A percentile compares a stretch with the other conserved stretches of the same genome.
These are phyloP conservation scores for Sycobia sp. DNA, from an alignment of 1,140 invertebrate genomes.

Conservation along the genomic window DNA sequence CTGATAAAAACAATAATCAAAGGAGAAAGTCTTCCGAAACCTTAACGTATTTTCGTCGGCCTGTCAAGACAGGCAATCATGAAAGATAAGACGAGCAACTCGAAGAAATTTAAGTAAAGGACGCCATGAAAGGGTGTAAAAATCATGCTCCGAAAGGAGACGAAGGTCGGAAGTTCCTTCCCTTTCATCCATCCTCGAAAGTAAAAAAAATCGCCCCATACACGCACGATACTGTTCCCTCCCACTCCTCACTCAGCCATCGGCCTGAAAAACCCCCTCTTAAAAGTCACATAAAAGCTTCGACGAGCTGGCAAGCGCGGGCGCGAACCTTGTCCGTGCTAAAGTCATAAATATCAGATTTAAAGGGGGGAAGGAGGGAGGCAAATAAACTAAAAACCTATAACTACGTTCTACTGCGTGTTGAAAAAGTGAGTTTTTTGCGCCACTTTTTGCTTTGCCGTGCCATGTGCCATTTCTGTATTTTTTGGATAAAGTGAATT, in stretches of 20 bases:
- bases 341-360: slow-evolving; percentile 26
- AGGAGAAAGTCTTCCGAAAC: too few relatives aligned
- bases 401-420: slow-evolving; percentile 6
- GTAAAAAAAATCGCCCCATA: slow-evolving; percentile 11
- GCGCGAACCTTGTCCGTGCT: not conserved
- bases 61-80: too few relatives aligned
- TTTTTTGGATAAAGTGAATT: too few relatives aligned
- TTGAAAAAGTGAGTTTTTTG: slow-evolving; percentile 4
- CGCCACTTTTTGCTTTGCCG: too few relatives aligned
- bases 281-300: slow-evolving; percentile 21
- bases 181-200: slow-evolving; percentile 15
- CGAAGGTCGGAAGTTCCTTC: not conserved
- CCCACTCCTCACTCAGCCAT: too few relatives aligned
- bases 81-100: not conserved
- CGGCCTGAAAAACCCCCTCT: slow-evolving; percentile 9
- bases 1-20: too few relatives aligned
- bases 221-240: not conserved
- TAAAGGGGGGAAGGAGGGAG: not conserved
- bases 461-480: too few relatives aligned
- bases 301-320: too few relatives aligned
- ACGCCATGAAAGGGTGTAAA: not conserved
- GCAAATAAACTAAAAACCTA: slow-evolving; percentile 10
- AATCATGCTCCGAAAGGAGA: not conserved
- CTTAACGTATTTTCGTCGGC: too few relatives aligned
- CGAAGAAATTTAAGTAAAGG: not conserved